Evolutionary conservation across 1,140 invertebrate genomes (phyloP), one percentile per base, ranked within the genome.

Genomic region (Schlechtendalia chinensis): DNA sequence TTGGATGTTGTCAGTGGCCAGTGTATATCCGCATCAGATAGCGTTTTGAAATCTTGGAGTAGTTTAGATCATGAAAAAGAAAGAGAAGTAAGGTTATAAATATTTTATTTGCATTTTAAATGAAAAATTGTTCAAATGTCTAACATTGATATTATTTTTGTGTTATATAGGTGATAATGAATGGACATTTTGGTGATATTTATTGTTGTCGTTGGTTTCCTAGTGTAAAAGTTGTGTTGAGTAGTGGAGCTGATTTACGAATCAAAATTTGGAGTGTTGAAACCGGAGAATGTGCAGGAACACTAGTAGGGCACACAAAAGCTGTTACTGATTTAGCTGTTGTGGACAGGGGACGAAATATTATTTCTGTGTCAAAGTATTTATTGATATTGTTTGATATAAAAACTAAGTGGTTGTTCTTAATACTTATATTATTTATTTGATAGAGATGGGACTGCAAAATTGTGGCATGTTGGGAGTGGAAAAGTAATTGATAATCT

Each of bases 161-260:
- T 83, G 27, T 82, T 84, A 81, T 83, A 53, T 83, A 90, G 86
- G 84, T 90, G 81, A 86, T 87, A 69, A 84, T 93, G 79, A 86
- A 88, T 83, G 92, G 91, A 0, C 92, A 93, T 86, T 85, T 89
- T 61, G 90, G 90, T 81, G 91, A 92, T 82, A 89, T 92, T 0
- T 92, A 93, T 84, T 89, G 87, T 80, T 91, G 91, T 84, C 86
- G 86, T 69, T 92, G 92, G 84, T 93, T 93, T 83, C 92, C 92
- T 50, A 92, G 91, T 80, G 91, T 91, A 10, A 84, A 91, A 69
- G 91, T 93, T 29, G 85, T 91, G 1, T 85, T 93, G 63, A 89
- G 89, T 79, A 90, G 89, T 80, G 91, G 91, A 5, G 90, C 90
- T 59, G 92, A 93, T 86, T 90, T 91, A 83, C 87, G 88, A 56